A percentile compares a stretch with the other conserved stretches of the same genome.
phyloP scores from a whole-genome alignment of 2,888 invertebrate genomes.

The Malthinus seriepunctatus region DNA sequence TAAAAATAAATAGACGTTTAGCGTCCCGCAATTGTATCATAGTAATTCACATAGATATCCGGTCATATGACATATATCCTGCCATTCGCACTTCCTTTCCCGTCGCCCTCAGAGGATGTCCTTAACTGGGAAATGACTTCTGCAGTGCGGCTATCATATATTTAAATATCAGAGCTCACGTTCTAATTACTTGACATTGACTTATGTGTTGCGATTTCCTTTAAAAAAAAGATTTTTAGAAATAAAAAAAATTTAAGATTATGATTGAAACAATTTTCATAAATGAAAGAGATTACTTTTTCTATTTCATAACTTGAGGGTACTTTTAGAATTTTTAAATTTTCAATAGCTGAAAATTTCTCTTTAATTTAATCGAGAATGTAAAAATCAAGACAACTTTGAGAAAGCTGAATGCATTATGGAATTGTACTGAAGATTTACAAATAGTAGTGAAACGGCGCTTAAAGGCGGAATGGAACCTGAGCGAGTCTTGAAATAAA shows the following conservation, averaged over 20 bases:
- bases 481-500: too few relatives aligned
- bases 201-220: slow-evolving; percentile 32
- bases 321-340: too few relatives aligned
- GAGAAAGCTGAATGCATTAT: too few relatives aligned
- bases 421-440: too few relatives aligned
- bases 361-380: too few relatives aligned
- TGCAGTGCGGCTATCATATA: slow-evolving; percentile 38
- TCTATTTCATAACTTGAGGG: too few relatives aligned
- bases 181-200: slow-evolving; percentile 37
- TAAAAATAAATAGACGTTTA: slow-evolving; percentile 22
- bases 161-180: slow-evolving; percentile 37
- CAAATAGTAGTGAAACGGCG: too few relatives aligned
- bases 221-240: neutral
- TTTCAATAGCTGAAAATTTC: too few relatives aligned
- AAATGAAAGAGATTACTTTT: too few relatives aligned
- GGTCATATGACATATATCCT: slow-evolving; percentile 53
- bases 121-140: slow-evolving; percentile 43
- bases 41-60: slow-evolving; percentile 49
- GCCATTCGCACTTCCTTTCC: slow-evolving; percentile 52
- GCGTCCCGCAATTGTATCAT: slow-evolving; percentile 28
- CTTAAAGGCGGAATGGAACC: too few relatives aligned
- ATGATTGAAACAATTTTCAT: neutral
- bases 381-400: too few relatives aligned
- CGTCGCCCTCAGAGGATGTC: slow-evolving; percentile 46
- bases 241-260: neutral